phyloP scores from a whole-genome alignment of 2,113 vertebrate species.

The Pituophis catenifer region DNA sequence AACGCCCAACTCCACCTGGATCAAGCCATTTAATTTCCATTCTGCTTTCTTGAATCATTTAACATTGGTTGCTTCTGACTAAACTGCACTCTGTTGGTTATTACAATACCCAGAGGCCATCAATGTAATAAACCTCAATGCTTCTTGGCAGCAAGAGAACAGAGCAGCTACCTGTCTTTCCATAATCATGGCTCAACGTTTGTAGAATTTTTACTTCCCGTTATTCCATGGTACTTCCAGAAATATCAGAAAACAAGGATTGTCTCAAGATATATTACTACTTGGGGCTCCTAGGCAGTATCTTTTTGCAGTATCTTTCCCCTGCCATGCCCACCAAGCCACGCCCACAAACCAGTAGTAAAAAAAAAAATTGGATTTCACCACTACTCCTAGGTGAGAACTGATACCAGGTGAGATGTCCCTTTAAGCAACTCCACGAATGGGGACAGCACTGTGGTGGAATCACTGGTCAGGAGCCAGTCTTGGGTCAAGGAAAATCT shows the following conservation, averaged over 20 bases:
- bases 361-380: too few species aligned
- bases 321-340: too few species aligned
- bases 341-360: too few species aligned
- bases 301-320: too few species aligned
- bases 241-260: not conserved
- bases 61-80: conserved; percentile 6
- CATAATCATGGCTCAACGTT: not conserved
- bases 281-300: not conserved
- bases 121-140: not conserved
- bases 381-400: not conserved
- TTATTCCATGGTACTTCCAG: not conserved
- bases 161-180: too few species aligned
- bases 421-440: not conserved
- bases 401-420: not conserved
- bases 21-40: conserved; percentile 28
- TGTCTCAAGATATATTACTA: not conserved
- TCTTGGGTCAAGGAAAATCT: not conserved
- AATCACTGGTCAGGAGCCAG: not conserved
- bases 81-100: conserved; percentile 27
- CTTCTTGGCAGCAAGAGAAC: not conserved
- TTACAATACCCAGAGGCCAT: rapidly evolving
- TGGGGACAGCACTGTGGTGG: not conserved
- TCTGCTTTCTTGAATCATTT: conserved; percentile 24
- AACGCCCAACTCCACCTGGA: not conserved
- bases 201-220: not conserved